Percentiles rank a stretch among this genome's conserved stretches.
phyloP scores from a whole-genome alignment of 1,140 invertebrate genomes.

The Carcinoscorpius rotundicauda region DNA sequence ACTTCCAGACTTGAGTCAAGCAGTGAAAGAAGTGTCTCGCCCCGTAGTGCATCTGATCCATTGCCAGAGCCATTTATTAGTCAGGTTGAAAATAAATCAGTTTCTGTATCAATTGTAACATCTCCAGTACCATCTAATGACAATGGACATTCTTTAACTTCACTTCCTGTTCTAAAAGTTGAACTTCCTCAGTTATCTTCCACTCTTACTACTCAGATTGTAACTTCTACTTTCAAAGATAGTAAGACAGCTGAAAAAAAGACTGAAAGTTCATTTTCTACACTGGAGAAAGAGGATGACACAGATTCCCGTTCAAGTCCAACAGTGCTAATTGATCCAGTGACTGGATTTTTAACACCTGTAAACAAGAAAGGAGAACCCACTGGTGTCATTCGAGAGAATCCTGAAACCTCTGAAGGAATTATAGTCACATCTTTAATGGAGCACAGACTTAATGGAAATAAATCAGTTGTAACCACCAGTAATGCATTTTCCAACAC shows the following conservation, averaged over 20 bases:
- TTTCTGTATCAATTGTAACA: not conserved
- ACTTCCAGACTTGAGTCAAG: constrained; percentile 5
- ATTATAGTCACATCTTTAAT: too few relatives aligned
- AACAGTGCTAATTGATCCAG: constrained; percentile 55
- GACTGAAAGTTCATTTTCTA: not conserved
- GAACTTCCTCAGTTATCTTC: constrained; percentile 23
- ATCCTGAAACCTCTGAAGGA: too few relatives aligned
- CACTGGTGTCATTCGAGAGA: too few relatives aligned
- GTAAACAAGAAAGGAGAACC: constrained; percentile 8
- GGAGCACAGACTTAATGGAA: too few relatives aligned
- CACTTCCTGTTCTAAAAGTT: constrained; percentile 25
- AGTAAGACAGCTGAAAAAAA: constrained; percentile 1
- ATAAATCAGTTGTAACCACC: too few relatives aligned
- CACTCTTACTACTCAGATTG: not conserved
- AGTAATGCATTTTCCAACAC: too few relatives aligned
- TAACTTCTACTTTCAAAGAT: constrained; percentile 9
- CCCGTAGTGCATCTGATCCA: not conserved
- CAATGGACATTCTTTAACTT: not conserved
- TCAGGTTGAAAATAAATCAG: not conserved
- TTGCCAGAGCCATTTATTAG: not conserved
- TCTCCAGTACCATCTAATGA: not conserved
- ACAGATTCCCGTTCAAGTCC: constrained; percentile 14
- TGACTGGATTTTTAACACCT: constrained; percentile 56
- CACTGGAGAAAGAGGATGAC: constrained; percentile 8
- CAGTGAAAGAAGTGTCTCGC: constrained; percentile 2